Base-by-base conservation (phyloP, 2,797 vertebrate genomes). In the Dendrocincla tyrannina region DNA sequence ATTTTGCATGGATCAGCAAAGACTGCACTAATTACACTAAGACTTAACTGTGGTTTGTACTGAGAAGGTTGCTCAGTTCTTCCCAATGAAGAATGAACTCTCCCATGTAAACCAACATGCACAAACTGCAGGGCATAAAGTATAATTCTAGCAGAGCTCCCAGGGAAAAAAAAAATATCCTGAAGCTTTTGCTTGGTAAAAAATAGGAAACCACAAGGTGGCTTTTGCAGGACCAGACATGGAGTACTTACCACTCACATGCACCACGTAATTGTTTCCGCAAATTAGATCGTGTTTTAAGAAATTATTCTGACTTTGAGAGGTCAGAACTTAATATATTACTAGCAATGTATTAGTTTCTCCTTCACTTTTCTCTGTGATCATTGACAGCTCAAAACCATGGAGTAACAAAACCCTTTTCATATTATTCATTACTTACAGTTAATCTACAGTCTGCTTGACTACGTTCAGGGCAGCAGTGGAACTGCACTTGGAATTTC, bases 1-100 rank as follows among this genome's bases (percentile, higher is more conserved):
- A 85, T 91, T 95, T 77, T 70, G 47, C 66, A 41, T 6, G 25
- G 64, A 81, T 87, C 91, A 89, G 87, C 81, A 89, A 78, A 80
- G 64, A 28, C 58, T 46, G 41, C 2, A 2, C 5, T 83, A 74
- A 85, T 60, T 74, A 59, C 22, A 32, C 62, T 41, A 10, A 68
- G 55, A 69, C 49, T 59, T 70, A 47, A 47, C 17, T 24, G 33
- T 18, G 75, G n/a, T 39, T 59, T 50, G 19, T 25, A 49, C 55
- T 50, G 67, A 62, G 69, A 78, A 89, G n/a, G 55, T 47, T 86
- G 68, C 1, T 6, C 19, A 14, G 59, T 13, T 87, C 87, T 73
- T 82, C 59, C 78, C n/a, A 28, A 6, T 11, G 69, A 56, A 68
- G 67, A 76, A 79, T 23, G 59, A 88, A 70, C 47, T 80, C 64